A percentile compares a stretch with the other conserved stretches of the same genome.
Evolutionary conservation across 2,888 invertebrate species (phyloP).

Genomic region (Hoplodrina blanda): DNA sequence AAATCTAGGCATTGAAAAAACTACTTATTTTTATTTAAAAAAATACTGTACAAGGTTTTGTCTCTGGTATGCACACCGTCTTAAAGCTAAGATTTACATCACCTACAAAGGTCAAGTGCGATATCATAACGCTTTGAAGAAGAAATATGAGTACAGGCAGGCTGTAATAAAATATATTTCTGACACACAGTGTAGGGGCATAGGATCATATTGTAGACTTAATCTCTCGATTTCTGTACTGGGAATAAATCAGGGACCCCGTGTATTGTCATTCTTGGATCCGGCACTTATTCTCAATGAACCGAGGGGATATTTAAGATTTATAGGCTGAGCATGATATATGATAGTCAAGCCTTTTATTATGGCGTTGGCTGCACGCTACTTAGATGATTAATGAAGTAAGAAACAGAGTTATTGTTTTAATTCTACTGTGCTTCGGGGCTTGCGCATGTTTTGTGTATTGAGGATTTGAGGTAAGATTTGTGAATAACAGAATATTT

Average conservation of each 20-base stretch:
- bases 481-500: not conserved
- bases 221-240: constrained; percentile 60
- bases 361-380: constrained; percentile 57
- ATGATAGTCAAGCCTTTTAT: constrained; percentile 53
- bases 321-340: constrained; percentile 58
- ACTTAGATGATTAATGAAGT: constrained; percentile 63
- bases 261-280: constrained; percentile 63
- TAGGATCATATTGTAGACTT: constrained; percentile 57
- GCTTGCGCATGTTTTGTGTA: constrained; percentile 1
- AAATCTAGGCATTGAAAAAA: not conserved
- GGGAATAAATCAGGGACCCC: constrained; percentile 53
- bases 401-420: constrained; percentile 57
- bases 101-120: constrained; percentile 67
- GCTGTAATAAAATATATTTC: constrained; percentile 64
- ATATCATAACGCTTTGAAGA: constrained; percentile 62
- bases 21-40: not conserved
- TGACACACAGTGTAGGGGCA: constrained; percentile 61
- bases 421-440: constrained; percentile 43
- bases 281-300: constrained; percentile 59
- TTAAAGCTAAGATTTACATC: constrained; percentile 61
- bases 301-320: constrained; percentile 60
- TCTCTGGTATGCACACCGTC: constrained; percentile 7
- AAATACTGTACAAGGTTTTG: not conserved
- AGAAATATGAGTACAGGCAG: constrained; percentile 70
- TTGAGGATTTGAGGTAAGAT: not conserved